phyloP scores from a whole-genome alignment of 2,797 vertebrate genomes.

The Antennarius maculatus region DNA sequence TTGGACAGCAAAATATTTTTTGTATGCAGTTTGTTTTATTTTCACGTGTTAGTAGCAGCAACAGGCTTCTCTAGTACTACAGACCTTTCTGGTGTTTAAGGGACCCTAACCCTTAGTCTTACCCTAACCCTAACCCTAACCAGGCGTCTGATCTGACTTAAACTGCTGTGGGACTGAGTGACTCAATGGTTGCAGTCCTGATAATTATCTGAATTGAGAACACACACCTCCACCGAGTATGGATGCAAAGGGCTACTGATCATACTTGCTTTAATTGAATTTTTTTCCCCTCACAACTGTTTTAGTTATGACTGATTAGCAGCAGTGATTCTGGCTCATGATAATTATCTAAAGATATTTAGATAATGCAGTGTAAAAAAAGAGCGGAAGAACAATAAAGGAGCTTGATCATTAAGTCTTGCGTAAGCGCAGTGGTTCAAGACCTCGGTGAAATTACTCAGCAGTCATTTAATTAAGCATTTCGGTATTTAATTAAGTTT shows the following conservation, averaged over 20 bases:
- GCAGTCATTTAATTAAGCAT: constrained; percentile 5
- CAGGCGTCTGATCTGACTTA: too few species aligned
- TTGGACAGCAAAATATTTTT: too few species aligned
- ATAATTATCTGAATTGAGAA: too few species aligned
- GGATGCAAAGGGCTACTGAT: not conserved
- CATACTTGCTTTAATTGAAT: not conserved
- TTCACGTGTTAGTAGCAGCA: too few species aligned
- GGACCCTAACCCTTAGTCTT: too few species aligned
- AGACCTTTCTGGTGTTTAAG: too few species aligned
- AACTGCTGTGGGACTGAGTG: too few species aligned
- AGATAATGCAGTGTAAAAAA: constrained; percentile 2
- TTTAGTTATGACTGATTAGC: not conserved
- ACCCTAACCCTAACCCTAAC: too few species aligned
- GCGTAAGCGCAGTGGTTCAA: constrained; percentile 17
- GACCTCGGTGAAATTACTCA: constrained; percentile 1
- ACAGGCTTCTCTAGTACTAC: too few species aligned
- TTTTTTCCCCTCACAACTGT: not conserved
- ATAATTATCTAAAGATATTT: constrained; percentile 1
- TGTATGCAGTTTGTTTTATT: too few species aligned
- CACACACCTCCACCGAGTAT: too few species aligned
- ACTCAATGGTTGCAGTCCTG: too few species aligned
- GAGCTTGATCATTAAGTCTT: constrained; percentile 5
- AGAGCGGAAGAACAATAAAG: constrained; percentile 2
- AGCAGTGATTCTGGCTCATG: constrained; percentile 7
- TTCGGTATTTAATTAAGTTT: constrained; percentile 10